These are phyloP conservation scores for Cylas formicarius DNA, from an alignment of 1,140 invertebrate species.

Conservation along the genomic window DNA sequence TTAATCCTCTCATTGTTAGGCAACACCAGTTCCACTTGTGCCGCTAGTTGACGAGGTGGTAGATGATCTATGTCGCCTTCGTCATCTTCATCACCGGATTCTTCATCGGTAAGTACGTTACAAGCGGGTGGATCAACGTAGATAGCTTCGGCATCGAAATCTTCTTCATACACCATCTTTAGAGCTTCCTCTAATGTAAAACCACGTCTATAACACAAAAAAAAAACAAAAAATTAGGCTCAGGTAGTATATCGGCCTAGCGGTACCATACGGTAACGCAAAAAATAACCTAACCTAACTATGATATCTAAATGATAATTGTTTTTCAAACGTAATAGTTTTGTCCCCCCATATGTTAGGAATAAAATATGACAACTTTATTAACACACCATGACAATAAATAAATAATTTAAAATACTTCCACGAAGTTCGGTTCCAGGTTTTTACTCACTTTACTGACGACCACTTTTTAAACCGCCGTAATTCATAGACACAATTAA, in stretches of 20 bases:
- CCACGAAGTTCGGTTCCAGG: slow-evolving; percentile 2
- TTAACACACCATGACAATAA: neutral
- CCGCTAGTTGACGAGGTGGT: slow-evolving; percentile 2
- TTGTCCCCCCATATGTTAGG: neutral
- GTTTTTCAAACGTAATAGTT: neutral
- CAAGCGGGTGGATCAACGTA: neutral
- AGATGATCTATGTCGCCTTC: slow-evolving; percentile 11
- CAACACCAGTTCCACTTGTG: no score
- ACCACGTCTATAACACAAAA: slow-evolving; percentile 2
- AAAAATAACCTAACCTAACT: neutral
- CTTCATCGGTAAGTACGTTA: slow-evolving; percentile 4
- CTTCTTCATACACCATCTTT: neutral
- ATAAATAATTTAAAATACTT: neutral
- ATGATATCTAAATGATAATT: slow-evolving; percentile 2
- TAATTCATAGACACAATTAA: slow-evolving; percentile 2
- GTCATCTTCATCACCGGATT: slow-evolving; percentile 10
- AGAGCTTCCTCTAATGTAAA: slow-evolving; percentile 5
- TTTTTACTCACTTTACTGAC: slow-evolving; percentile 3
- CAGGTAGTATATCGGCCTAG: no score
- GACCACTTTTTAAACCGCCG: slow-evolving; percentile 5
- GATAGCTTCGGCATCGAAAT: slow-evolving; percentile 2
- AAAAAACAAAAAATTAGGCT: neutral
- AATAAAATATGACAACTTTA: neutral
- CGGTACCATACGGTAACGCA: no score
- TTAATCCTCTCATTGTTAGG: neutral